These are phyloP conservation scores for Drosophila parabipectinata DNA, from an alignment of 1,140 invertebrate species.

Conservation along the genomic window DNA sequence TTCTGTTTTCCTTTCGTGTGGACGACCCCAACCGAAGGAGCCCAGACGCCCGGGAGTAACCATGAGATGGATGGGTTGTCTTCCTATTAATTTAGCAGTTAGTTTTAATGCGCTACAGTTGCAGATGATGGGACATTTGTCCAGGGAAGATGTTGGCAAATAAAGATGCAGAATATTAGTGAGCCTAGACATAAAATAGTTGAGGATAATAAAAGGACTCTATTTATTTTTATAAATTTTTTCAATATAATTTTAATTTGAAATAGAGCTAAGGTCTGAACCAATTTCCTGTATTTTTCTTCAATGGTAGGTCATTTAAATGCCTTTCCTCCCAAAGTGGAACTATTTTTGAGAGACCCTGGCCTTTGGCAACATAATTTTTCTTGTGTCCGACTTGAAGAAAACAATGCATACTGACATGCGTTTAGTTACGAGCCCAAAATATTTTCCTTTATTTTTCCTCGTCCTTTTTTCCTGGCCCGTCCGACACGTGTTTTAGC, in stretches of 20 bases:
- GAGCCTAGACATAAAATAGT: slow-evolving; percentile 8
- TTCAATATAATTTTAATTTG: neutral
- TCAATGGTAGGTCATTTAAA: neutral
- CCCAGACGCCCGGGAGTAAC: neutral
- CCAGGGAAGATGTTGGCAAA: slow-evolving; percentile 2
- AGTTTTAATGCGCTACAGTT: slow-evolving; percentile 68
- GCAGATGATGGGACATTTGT: slow-evolving; percentile 31
- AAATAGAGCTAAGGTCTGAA: too few species aligned
- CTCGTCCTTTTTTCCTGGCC: slow-evolving; percentile 2
- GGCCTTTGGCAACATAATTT: slow-evolving; percentile 62
- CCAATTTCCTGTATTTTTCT: neutral
- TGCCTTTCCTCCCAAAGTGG: neutral
- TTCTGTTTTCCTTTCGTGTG: slow-evolving; percentile 54
- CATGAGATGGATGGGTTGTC: slow-evolving; percentile 71
- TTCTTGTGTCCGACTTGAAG: slow-evolving; percentile 58
- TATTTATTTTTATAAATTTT: neutral
- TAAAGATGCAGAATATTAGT: neutral
- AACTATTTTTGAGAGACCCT: slow-evolving; percentile 15
- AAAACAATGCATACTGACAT: slow-evolving; percentile 70
- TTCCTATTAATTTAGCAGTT: slow-evolving; percentile 80
- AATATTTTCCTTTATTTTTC: slow-evolving; percentile 21
- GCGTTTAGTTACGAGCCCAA: slow-evolving; percentile 42
- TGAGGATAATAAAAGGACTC: neutral
- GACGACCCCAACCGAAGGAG: slow-evolving; percentile 22
- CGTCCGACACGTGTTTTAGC: slow-evolving; percentile 28